Percentiles rank a stretch among this genome's conserved stretches.
These are phyloP conservation scores for Bos javanicus DNA, from an alignment of 2,113 vertebrate genomes.

Conservation along the genomic window DNA sequence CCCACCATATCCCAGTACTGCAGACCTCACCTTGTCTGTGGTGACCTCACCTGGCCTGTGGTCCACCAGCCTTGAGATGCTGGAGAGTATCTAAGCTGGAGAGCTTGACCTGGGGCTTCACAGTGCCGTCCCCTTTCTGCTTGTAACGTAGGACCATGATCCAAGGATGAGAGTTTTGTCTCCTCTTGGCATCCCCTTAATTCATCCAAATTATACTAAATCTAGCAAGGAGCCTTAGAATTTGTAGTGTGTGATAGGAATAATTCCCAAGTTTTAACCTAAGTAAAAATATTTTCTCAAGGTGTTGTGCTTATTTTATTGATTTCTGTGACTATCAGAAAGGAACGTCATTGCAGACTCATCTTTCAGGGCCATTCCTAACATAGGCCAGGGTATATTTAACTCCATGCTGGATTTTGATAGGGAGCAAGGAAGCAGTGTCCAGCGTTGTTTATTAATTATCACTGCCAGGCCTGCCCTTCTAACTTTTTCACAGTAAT, in stretches of 20 bases:
- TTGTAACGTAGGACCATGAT: neutral
- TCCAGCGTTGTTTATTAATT: neutral
- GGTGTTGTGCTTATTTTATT: neutral
- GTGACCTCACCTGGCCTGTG: neutral
- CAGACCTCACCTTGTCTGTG: neutral
- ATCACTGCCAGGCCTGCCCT: neutral
- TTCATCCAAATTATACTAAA: neutral
- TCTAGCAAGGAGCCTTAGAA: neutral
- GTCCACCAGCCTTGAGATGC: neutral
- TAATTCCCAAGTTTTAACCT: neutral
- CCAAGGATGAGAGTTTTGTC: neutral
- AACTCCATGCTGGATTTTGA: fast-evolving
- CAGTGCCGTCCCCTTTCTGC: neutral
- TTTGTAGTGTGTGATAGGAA: neutral
- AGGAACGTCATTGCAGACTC: neutral
- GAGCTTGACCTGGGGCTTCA: neutral
- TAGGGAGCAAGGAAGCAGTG: neutral
- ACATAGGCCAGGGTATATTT: neutral
- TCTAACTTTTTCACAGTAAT: neutral
- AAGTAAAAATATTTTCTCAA: neutral
- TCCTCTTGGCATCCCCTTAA: neutral
- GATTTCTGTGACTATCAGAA: neutral
- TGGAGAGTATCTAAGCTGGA: neutral
- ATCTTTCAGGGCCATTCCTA: neutral
- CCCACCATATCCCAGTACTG: neutral